Evolutionary conservation across 2,888 invertebrate genomes (phyloP), one percentile per base, ranked within the genome.

Genomic region (Amphipoea oculea): DNA sequence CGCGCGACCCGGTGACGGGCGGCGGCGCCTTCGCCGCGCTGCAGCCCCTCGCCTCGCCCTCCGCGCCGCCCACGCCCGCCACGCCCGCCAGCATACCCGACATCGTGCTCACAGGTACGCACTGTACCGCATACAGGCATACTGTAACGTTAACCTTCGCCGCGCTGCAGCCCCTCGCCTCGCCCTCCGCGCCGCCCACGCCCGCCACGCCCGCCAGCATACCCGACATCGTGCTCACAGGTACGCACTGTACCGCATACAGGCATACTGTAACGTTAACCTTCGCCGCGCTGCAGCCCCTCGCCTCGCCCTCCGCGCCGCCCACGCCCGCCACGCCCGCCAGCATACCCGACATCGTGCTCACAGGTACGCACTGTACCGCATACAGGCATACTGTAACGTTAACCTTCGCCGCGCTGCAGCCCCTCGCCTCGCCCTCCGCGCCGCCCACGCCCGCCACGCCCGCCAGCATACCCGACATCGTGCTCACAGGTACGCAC

Each of bases 201-300:
- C 96, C 96, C 92, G 97, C 98, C 96, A 98, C 98, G 91, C 98
- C 98, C 89, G 98, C 98, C 95, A 98, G 98, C 96, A 98, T 98
- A 96, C 98, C 98, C 88, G 98, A 98, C 95, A 98, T 99, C 94
- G 98, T 98, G 95, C 97, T 98, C 94, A 98, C 98, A 94, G 98
- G 98, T 98, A 93, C 70, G 20, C 72, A 40, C 67, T 9, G 14
- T 42, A 23, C 29, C 29, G 29, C 29, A 29, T 29, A 29, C 29
- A 29, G 29, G 29, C 29, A 29, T 29, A 29, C 29, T 29, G 29
- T 29, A 29, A 29, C 29, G 29, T 29, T 29, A 29, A 29, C 29
- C 29, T 29, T 29, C 29, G 29, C 29, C 29, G 29, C 29, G 29
- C 29, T 29, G 29, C 29, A 29, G 29, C 29, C 29, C 1, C 29